Evolutionary conservation across 1,140 invertebrate genomes (phyloP), one percentile per base, ranked within the genome.

Genomic region (Drosophila azteca): DNA sequence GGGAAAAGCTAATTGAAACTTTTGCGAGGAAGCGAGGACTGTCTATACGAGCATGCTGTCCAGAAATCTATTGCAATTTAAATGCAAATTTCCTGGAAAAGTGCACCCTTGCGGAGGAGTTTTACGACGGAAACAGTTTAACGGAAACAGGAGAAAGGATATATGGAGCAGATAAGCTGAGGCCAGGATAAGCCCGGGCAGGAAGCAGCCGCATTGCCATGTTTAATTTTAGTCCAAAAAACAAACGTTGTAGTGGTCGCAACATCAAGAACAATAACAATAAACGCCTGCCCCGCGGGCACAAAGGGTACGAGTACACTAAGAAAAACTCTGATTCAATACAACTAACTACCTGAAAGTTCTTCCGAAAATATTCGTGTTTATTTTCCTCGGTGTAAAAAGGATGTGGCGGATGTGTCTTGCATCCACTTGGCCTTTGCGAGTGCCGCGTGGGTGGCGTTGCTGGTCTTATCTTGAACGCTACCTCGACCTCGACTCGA

Each of bases 361-460:
- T 31, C 29, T 31, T 31, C 7, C 7, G 2, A 31, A 31, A 9
- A 31, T 3, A 3, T 8, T 8, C 31, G 31, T 31, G 9, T n/a
- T 3, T 39, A 43, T 49, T 3, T 39, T 49, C 41, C 9, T 11
- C 35, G 8, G 35, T 39, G 35, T 39, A 39, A 13, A 39, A 49
- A 39, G 35, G 35, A 39, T 39, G 35, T 39, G 35, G 35, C 45
- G 65, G 48, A 66, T 59, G 55, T 78, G 65, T 77, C 50, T 74
- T 77, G 65, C 82, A 78, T 68, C 50, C 61, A 81, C 77, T 84
- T 82, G 82, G 78, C 74, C 74, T 87, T 85, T 85, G 60, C 52
- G 65, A 67, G 70, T 58, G 65, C 48, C 58, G 17, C 45, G 63
- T 77, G 73, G 58, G 61, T 62, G 59, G 45, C 61, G 61, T 62